Evolutionary conservation across 2,888 invertebrate genomes (phyloP).

Genomic region (Hanleya hanleyi): DNA sequence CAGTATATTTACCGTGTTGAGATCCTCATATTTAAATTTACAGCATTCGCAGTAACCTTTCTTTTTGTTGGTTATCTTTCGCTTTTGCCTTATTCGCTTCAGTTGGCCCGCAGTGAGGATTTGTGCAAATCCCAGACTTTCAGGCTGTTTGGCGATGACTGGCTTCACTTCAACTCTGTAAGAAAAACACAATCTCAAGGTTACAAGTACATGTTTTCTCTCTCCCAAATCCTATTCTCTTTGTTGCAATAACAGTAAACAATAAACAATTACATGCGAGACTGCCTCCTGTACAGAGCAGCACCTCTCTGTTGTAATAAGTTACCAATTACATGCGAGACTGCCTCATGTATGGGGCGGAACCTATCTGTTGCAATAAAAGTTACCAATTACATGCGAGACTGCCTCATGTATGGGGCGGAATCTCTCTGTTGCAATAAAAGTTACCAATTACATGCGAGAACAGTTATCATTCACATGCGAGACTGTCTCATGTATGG

Average conservation of each 20-base stretch:
- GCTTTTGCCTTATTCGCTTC: conserved; percentile 35
- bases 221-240: neutral
- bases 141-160: neutral
- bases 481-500: no score
- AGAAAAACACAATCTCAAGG: neutral
- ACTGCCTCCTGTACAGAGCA: no score
- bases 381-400: no score
- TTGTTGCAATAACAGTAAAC: neutral
- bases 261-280: neutral
- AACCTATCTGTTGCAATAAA: no score
- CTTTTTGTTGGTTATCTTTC: conserved; percentile 49
- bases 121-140: neutral
- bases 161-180: neutral
- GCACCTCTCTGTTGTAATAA: no score
- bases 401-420: no score
- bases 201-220: neutral
- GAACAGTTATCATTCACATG: no score
- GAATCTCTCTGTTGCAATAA: no score
- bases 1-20: conserved; percentile 54
- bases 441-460: no score
- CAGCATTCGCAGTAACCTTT: conserved; percentile 70
- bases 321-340: no score
- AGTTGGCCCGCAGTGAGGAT: conserved; percentile 27
- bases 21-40: conserved; percentile 61
- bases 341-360: no score